Percentiles rank a stretch among this genome's conserved stretches.
phyloP scores from a whole-genome alignment of 2,113 vertebrate genomes.

The Lathamus discolor region DNA sequence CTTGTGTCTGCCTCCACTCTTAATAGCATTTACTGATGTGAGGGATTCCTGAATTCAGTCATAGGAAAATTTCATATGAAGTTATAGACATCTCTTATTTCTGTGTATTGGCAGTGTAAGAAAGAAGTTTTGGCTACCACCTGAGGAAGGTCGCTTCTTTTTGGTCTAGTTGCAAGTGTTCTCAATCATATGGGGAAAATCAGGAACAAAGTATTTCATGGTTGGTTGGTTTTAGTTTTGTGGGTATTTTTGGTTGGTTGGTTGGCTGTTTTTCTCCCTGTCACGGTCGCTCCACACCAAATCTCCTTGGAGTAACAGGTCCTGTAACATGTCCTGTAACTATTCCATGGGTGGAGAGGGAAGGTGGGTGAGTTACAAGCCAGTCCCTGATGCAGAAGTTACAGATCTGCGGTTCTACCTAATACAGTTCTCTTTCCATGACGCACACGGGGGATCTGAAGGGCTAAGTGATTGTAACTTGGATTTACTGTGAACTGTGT shows the following conservation, averaged over 20 bases:
- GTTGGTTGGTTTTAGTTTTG: background rate
- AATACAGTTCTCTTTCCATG: background rate
- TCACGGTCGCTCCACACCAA: background rate
- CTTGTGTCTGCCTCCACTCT: background rate
- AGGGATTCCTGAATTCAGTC: background rate
- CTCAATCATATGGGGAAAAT: background rate
- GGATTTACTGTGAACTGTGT: background rate
- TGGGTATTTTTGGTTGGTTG: background rate
- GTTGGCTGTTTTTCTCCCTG: background rate
- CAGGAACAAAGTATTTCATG: background rate
- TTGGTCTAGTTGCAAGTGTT: background rate
- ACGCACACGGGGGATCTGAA: background rate
- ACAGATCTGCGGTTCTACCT: background rate
- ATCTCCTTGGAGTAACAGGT: background rate
- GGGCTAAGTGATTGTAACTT: background rate
- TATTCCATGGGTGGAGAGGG: background rate
- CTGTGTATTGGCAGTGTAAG: background rate
- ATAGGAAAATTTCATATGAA: background rate
- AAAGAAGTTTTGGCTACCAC: background rate
- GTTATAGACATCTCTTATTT: background rate
- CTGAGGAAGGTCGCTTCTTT: background rate
- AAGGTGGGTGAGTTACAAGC: background rate
- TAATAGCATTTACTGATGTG: background rate
- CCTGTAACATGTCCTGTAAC: background rate
- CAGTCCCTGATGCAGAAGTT: background rate